Evolutionary conservation across 2,888 invertebrate genomes (phyloP).

Genomic region (Mimumesa dahlbomi): DNA sequence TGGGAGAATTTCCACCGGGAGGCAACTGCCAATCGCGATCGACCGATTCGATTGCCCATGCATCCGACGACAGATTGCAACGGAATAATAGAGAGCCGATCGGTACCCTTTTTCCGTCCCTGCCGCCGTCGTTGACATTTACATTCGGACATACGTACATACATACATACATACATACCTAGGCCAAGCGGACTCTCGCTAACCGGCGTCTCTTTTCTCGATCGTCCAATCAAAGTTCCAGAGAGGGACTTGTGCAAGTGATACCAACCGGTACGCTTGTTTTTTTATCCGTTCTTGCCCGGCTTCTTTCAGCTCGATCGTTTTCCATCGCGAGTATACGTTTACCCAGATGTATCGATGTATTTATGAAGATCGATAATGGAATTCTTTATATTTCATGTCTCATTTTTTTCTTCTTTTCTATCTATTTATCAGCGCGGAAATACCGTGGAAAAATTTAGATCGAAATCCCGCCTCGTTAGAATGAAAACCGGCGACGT

Average conservation of each 20-base stretch:
- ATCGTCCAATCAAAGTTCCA: constrained; percentile 70
- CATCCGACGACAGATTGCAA: constrained; percentile 54
- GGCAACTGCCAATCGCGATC: constrained; percentile 59
- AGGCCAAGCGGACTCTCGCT: constrained; percentile 50
- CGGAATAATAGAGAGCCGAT: constrained; percentile 46
- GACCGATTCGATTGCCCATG: constrained; percentile 37
- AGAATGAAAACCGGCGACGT: too few relatives aligned
- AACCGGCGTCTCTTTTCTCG: constrained; percentile 14
- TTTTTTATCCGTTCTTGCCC: constrained; percentile 22
- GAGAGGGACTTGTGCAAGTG: constrained; percentile 44
- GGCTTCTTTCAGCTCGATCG: constrained; percentile 28
- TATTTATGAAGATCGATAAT: too few relatives aligned
- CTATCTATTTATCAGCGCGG: too few relatives aligned
- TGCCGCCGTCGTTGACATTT: background rate
- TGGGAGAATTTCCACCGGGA: constrained; percentile 68
- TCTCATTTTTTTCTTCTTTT: too few relatives aligned
- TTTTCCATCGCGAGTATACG: too few relatives aligned
- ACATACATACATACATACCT: too few relatives aligned
- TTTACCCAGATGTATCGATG: too few relatives aligned
- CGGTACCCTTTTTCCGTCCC: background rate
- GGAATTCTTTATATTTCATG: too few relatives aligned
- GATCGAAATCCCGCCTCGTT: too few relatives aligned
- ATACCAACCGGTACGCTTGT: constrained; percentile 2
- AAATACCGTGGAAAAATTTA: too few relatives aligned
- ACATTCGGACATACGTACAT: background rate